phyloP scores from a whole-genome alignment of 2,113 vertebrate genomes.

The Ictalurus punctatus region DNA sequence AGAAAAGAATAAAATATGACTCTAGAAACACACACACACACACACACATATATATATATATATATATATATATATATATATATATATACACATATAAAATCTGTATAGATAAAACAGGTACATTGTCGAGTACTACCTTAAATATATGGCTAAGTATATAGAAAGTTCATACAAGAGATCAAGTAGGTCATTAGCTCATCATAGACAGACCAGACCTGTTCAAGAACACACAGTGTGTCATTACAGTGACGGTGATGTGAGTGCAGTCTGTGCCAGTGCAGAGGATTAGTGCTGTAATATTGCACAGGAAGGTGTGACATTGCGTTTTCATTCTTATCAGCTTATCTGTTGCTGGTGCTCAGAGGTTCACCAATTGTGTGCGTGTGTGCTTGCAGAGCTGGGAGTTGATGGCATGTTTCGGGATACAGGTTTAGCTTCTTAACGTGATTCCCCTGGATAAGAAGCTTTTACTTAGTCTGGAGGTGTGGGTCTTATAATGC shows the following conservation, averaged over 20 bases:
- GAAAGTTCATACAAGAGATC: not conserved
- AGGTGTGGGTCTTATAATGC: not conserved
- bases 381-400: not conserved
- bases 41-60: too few species aligned
- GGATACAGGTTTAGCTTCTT: not conserved
- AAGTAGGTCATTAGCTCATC: not conserved
- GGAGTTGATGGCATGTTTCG: not conserved
- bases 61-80: too few species aligned
- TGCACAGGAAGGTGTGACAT: not conserved
- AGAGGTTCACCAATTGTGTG: not conserved
- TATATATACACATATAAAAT: not conserved
- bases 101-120: not conserved
- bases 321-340: not conserved
- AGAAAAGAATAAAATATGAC: not conserved
- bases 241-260: not conserved
- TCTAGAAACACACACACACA: not conserved
- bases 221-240: not conserved
- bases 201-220: not conserved
- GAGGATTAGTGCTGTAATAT: not conserved
- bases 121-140: not conserved
- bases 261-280: not conserved
- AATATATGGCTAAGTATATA: not conserved
- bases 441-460: not conserved
- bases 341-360: not conserved
- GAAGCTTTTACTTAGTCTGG: not conserved